phyloP scores from a whole-genome alignment of 1,140 invertebrate species.

The Chelonus insularis region DNA sequence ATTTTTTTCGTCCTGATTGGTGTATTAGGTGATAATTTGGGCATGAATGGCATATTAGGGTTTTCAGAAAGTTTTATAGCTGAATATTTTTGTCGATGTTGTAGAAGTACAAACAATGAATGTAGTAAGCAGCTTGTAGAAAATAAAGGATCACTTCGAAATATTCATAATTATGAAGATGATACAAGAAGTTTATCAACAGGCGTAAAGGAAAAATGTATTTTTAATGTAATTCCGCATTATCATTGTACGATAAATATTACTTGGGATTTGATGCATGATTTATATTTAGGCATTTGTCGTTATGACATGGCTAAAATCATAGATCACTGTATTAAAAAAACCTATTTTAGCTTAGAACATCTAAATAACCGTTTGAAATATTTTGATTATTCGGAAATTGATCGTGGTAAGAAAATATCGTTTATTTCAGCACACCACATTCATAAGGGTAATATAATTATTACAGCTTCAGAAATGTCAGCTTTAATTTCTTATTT shows the following conservation, averaged over 20 bases:
- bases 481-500: conserved; percentile 9
- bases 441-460: conserved; percentile 11
- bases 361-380: neutral
- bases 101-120: too few species aligned
- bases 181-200: neutral
- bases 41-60: too few species aligned
- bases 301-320: neutral
- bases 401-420: conserved; percentile 17
- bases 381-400: conserved; percentile 3
- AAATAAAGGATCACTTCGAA: neutral
- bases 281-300: neutral
- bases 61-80: too few species aligned
- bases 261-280: neutral
- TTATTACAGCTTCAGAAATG: conserved; percentile 19
- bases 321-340: neutral
- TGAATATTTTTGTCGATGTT: too few species aligned
- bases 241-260: neutral
- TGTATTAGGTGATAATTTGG: neutral
- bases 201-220: conserved; percentile 9
- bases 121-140: neutral
- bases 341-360: conserved; percentile 23
- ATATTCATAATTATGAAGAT: neutral
- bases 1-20: neutral
- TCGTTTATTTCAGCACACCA: conserved; percentile 16
- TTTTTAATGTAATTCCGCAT: conserved; percentile 2